Conservation (phyloP, 2,888 invertebrate species). For the Nomada fucata region DNA sequence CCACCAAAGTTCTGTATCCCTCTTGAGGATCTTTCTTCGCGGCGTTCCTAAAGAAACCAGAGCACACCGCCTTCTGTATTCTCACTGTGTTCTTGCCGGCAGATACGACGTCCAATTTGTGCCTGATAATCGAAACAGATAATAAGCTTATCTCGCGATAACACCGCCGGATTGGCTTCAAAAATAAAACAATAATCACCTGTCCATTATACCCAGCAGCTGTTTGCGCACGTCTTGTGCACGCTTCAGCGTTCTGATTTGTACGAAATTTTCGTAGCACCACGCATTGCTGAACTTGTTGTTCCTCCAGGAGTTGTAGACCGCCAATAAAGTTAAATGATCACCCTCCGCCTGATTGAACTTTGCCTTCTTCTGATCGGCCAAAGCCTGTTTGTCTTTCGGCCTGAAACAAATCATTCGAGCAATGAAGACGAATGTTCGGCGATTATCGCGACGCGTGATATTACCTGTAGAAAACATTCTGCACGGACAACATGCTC, state of each 20-base stretch:
- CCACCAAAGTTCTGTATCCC: conserved; percentile 98
- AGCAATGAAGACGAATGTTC: conserved; percentile 10
- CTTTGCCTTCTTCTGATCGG: conserved; percentile 99
- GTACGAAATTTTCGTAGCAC: conserved; percentile 99
- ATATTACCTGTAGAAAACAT: conserved; percentile 93
- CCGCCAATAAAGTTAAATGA: conserved; percentile 98
- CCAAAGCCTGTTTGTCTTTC: conserved; percentile 97
- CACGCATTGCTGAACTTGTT: conserved; percentile 99
- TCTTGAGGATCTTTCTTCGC: conserved; percentile 99
- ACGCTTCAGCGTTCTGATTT: conserved; percentile 97
- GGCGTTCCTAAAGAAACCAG: conserved; percentile 99
- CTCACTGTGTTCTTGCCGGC: conserved; percentile 98
- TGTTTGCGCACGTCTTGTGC: conserved; percentile 99
- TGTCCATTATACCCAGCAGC: conserved; percentile 98
- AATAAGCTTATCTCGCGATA: neutral
- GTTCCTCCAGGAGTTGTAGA: conserved; percentile 99
- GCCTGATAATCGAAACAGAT: conserved; percentile 85
- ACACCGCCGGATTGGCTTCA: neutral
- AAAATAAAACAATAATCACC: conserved; percentile 84
- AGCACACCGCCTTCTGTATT: conserved; percentile 98
- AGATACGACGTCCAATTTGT: conserved; percentile 97
- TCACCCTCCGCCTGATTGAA: conserved; percentile 99
- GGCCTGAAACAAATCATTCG: conserved; percentile 86
- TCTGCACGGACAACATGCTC: conserved; percentile 99
- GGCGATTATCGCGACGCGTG: too few species aligned